Base-by-base conservation (phyloP, 2,888 invertebrate species). In the Ophion slaviceki region DNA sequence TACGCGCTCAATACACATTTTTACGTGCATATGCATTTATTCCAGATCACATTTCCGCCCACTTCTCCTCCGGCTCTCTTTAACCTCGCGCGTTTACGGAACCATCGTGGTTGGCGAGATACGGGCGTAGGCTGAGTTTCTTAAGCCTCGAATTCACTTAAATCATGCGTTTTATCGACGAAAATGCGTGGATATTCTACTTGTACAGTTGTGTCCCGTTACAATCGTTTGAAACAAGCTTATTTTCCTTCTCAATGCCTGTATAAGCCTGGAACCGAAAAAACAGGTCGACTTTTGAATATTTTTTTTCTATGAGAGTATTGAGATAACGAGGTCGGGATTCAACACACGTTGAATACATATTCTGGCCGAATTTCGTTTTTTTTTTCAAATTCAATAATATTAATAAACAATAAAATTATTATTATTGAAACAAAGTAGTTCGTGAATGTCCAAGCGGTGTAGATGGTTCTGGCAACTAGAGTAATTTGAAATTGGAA, bases 41-140 rank as follows among this genome's bases (percentile, higher is more conserved):
- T 62, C 59, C 62, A 80, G 86, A 86, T 83, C 86, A 80, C 86
- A 79, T 86, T 86, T 83, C 80, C 86, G 83, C 86, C 82, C 85
- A 82, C 85, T 79, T 75, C 75, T 68, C 45, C 14, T 53, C 53
- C 14, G 17, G 5, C 24, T 61, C 66, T 64, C 14, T 62, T 40
- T 64, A 47, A 62, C 62, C 28, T 47, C 62, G 45, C 59, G 61
- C 24, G 61, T 59, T 1, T 53, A 72, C 24, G 10, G 72, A 72
- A 32, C 32, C 32, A 47, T 59, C 32, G 57, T 72, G 10, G 57
- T 72, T 57, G 36, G 57, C 36, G 20, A 20, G n/a, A 62, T 61
- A 61, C 36, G 40, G 53, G 81, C 79, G 85, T 85, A 79, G 85
- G 85, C 53, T 66, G 79, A 80, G 62, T n/a, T 82, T 53, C 53